phyloP scores from a whole-genome alignment of 2,113 vertebrate genomes.

The Cryptotis parvus region DNA sequence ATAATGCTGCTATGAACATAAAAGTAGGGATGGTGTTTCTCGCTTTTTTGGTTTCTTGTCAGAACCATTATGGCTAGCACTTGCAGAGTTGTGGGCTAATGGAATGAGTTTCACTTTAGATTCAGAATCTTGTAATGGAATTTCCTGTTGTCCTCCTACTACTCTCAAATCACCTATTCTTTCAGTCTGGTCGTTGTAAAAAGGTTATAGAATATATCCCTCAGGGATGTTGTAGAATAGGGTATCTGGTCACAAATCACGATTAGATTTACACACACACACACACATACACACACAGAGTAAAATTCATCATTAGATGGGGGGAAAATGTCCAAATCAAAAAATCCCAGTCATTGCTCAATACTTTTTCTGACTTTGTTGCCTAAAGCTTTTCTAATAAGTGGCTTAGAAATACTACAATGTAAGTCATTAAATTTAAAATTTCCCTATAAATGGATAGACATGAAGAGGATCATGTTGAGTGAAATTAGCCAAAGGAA shows the following conservation, averaged over 20 bases:
- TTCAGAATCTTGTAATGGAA: conserved; percentile 17
- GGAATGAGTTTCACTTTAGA: conserved; percentile 16
- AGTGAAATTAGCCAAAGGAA: too few relatives aligned
- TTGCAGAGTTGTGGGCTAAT: conserved; percentile 5
- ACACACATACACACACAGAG: conserved; percentile 5
- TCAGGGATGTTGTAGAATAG: conserved; percentile 25
- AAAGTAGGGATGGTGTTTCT: too few relatives aligned
- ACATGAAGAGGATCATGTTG: too few relatives aligned
- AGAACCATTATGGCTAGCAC: background rate
- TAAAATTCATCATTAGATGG: conserved; percentile 6
- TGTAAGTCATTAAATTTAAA: background rate
- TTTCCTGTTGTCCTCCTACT: background rate
- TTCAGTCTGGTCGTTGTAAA: background rate
- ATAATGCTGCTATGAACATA: too few relatives aligned
- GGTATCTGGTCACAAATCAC: background rate
- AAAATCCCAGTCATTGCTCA: background rate
- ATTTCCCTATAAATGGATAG: too few relatives aligned
- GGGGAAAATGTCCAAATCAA: background rate
- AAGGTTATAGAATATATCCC: background rate
- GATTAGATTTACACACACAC: conserved; percentile 11
- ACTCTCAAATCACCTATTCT: conserved; percentile 31
- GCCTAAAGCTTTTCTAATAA: background rate
- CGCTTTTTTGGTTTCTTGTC: too few relatives aligned
- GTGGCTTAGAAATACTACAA: background rate
- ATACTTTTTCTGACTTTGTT: background rate